Conservation (phyloP, 2,888 invertebrate genomes). For the Thereva nobilitata region DNA sequence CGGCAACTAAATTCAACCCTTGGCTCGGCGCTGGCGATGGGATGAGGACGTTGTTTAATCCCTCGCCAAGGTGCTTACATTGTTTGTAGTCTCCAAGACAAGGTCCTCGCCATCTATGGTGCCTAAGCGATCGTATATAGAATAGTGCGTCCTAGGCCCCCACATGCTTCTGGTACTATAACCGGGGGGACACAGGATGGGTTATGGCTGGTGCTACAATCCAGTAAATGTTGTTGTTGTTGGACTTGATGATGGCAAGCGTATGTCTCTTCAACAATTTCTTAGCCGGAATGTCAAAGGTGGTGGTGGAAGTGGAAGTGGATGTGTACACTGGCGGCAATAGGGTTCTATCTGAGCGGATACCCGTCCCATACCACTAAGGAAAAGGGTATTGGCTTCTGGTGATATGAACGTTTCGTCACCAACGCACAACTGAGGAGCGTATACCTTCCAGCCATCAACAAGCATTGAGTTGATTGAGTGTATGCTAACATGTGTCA, state of each 20-base stretch:
- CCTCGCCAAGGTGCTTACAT: constrained; percentile 8
- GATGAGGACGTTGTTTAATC: constrained; percentile 11
- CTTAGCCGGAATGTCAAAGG: constrained; percentile 22
- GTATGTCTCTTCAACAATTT: constrained; percentile 18
- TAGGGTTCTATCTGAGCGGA: too few relatives aligned
- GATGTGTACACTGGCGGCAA: background rate
- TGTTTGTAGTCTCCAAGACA: background rate
- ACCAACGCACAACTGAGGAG: constrained; percentile 36
- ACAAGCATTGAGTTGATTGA: constrained; percentile 41
- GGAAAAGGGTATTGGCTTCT: background rate
- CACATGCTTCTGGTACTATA: too few relatives aligned
- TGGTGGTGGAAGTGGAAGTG: constrained; percentile 11
- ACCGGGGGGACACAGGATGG: constrained; percentile 13
- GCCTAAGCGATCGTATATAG: background rate
- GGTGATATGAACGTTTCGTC: constrained; percentile 41
- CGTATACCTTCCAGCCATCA: constrained; percentile 40
- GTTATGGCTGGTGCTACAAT: constrained; percentile 22
- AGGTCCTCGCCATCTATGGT: constrained; percentile 1
- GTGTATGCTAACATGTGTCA: constrained; percentile 43
- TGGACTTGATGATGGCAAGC: background rate
- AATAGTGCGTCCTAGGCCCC: constrained; percentile 4
- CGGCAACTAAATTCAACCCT: constrained; percentile 9
- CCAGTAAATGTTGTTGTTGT: constrained; percentile 8
- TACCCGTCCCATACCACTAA: too few relatives aligned
- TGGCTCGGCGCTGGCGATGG: background rate